Evolutionary conservation across 2,797 vertebrate species (phyloP).

Genomic region (Cichlasoma orientale): DNA sequence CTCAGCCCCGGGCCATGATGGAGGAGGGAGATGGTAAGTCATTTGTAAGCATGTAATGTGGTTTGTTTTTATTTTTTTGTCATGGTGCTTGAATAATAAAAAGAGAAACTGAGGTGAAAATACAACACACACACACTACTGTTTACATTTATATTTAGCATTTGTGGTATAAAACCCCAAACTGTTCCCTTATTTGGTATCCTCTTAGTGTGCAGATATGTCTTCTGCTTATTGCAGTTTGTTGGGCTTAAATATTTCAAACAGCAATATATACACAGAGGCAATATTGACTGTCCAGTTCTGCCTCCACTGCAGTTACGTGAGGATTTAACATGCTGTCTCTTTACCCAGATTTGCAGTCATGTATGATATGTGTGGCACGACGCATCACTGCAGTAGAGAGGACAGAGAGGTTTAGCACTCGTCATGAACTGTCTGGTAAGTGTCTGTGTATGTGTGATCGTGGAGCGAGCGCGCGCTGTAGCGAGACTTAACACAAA

Average conservation of each 20-base stretch:
- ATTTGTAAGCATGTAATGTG: neutral
- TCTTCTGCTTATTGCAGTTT: neutral
- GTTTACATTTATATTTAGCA: neutral
- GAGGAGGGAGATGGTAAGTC: constrained; percentile 96
- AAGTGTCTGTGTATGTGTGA: constrained; percentile 48
- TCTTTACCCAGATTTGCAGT: constrained; percentile 89
- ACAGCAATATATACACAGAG: neutral
- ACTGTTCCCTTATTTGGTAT: neutral
- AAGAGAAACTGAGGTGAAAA: too few relatives aligned
- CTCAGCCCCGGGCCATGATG: constrained; percentile 96
- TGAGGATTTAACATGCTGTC: neutral
- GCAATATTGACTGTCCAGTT: neutral
- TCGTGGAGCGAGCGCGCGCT: neutral
- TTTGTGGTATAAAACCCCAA: neutral
- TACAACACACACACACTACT: neutral
- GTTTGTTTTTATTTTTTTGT: neutral
- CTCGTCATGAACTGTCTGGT: constrained; percentile 96
- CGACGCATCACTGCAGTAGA: constrained; percentile 91
- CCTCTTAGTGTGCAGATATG: neutral
- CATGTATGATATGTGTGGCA: constrained; percentile 98
- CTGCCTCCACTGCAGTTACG: neutral
- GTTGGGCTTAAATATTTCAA: neutral
- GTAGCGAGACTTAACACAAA: neutral
- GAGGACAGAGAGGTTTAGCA: constrained; percentile 93
- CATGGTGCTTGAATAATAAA: too few relatives aligned